Percentiles rank a stretch among this genome's conserved stretches.
These are phyloP conservation scores for Archivesica marissinica DNA, from an alignment of 1,140 invertebrate species.

Conservation along the genomic window DNA sequence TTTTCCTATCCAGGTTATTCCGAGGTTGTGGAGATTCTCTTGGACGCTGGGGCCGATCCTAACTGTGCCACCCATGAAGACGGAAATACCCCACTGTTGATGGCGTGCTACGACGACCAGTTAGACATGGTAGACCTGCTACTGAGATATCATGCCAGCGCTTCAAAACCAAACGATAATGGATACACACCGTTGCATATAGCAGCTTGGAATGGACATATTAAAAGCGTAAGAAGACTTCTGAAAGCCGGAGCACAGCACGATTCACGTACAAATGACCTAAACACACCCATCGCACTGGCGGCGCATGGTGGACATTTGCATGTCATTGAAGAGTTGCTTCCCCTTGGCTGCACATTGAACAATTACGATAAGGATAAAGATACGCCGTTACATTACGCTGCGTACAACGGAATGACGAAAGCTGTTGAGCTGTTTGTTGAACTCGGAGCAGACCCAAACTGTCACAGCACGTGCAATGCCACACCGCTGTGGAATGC, in stretches of 20 bases:
- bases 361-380: slow-evolving; percentile 78
- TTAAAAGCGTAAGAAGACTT: slow-evolving; percentile 64
- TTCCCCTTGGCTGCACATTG: slow-evolving; percentile 74
- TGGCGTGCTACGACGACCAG: slow-evolving; percentile 67
- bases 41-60: slow-evolving; percentile 74
- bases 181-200: slow-evolving; percentile 75
- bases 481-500: slow-evolving; percentile 80
- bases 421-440: slow-evolving; percentile 69
- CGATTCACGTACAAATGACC: slow-evolving; percentile 71
- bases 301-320: slow-evolving; percentile 74
- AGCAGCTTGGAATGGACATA: slow-evolving; percentile 76
- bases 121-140: slow-evolving; percentile 65
- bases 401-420: slow-evolving; percentile 75
- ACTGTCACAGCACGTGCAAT: slow-evolving; percentile 67
- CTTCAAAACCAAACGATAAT: slow-evolving; percentile 61
- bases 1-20: slow-evolving; percentile 62
- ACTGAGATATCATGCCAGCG: slow-evolving; percentile 66
- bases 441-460: slow-evolving; percentile 74
- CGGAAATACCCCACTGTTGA: slow-evolving; percentile 68
- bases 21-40: slow-evolving; percentile 65
- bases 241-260: slow-evolving; percentile 65
- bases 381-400: slow-evolving; percentile 78
- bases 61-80: slow-evolving; percentile 57
- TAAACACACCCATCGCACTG: slow-evolving; percentile 76
- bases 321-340: slow-evolving; percentile 68